These are phyloP conservation scores for Mesembrinibis cayennensis DNA, from an alignment of 2,113 vertebrate genomes.

Conservation along the genomic window DNA sequence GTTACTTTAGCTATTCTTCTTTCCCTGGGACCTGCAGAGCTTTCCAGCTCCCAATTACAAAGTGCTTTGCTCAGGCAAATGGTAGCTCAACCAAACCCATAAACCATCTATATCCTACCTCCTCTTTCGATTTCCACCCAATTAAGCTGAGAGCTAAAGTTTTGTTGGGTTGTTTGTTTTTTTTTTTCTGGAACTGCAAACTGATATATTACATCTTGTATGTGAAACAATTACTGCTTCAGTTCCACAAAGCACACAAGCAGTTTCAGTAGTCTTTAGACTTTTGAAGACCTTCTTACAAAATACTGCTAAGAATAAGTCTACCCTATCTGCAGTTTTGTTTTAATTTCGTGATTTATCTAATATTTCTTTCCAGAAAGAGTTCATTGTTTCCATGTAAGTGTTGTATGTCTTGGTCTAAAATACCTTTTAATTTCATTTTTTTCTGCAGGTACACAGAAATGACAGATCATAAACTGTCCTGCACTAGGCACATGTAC, in stretches of 20 bases:
- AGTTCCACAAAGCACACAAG: background rate
- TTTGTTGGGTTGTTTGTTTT: background rate
- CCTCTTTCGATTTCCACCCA: background rate
- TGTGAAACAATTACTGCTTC: background rate
- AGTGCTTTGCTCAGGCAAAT: background rate
- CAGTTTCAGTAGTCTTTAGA: background rate
- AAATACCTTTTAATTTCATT: background rate
- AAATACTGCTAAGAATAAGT: background rate
- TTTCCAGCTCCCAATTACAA: constrained; percentile 7
- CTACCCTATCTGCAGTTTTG: background rate
- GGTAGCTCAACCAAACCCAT: background rate
- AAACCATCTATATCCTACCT: background rate
- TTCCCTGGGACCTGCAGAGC: background rate
- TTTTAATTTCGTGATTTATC: background rate
- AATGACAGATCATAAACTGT: background rate
- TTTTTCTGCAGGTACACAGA: background rate
- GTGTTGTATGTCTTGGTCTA: background rate
- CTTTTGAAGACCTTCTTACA: background rate
- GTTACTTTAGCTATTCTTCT: background rate
- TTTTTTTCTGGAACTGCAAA: background rate
- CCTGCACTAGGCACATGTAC: background rate
- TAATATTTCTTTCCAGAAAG: background rate
- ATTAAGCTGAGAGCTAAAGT: background rate
- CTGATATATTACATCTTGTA: background rate
- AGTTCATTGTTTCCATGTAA: background rate